Percentiles rank a stretch among this genome's conserved stretches.
phyloP scores from a whole-genome alignment of 2,888 invertebrate species.

The Tryphoninae sp. region DNA sequence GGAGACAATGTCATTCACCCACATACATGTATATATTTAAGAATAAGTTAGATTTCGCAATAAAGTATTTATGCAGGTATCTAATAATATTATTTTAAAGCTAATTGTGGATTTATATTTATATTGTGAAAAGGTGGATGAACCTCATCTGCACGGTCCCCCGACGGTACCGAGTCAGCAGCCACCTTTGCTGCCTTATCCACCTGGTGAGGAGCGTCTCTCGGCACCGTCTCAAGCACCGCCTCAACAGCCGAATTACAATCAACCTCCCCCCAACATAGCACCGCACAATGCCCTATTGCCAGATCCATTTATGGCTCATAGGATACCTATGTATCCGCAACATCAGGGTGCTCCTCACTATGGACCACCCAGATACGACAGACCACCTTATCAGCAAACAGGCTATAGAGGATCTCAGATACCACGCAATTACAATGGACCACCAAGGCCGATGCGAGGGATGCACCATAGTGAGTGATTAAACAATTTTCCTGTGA shows the following conservation, averaged over 20 bases:
- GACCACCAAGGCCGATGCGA: constrained; percentile 78
- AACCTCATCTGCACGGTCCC: constrained; percentile 77
- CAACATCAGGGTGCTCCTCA: constrained; percentile 73
- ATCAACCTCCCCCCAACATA: constrained; percentile 75
- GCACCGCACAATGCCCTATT: constrained; percentile 76
- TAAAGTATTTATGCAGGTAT: neutral
- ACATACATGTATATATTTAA: neutral
- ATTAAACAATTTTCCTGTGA: constrained; percentile 38
- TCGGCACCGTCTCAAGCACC: constrained; percentile 72
- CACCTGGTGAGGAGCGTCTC: constrained; percentile 79
- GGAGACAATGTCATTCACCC: too few species aligned
- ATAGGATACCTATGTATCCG: constrained; percentile 78
- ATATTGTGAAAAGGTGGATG: constrained; percentile 73
- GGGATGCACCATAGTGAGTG: constrained; percentile 78
- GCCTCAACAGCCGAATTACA: constrained; percentile 72
- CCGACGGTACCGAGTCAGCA: constrained; percentile 73
- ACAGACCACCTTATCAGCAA: constrained; percentile 78
- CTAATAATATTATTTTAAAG: constrained; percentile 1
- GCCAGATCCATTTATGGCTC: constrained; percentile 79
- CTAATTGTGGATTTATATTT: constrained; percentile 29
- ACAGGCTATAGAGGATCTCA: constrained; percentile 76
- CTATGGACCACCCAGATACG: constrained; percentile 73
- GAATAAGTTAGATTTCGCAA: too few species aligned
- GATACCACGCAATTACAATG: constrained; percentile 79
- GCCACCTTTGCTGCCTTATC: constrained; percentile 77